Conservation (phyloP, 2,113 vertebrate genomes). For the Cinclus mexicanus region DNA sequence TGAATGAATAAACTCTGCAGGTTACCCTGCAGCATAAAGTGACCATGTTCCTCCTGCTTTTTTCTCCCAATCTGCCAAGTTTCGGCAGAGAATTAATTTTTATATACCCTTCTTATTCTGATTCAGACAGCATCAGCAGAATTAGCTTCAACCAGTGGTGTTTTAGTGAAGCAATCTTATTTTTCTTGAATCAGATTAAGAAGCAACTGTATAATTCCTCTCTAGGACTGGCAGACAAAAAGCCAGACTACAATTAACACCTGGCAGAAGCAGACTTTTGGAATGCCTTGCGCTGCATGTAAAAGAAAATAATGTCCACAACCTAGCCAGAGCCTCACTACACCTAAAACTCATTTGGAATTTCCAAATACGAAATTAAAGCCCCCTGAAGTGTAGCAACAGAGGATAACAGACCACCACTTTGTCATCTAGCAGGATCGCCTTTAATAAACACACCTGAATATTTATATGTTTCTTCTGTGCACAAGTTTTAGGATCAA, state of each 20-base stretch:
- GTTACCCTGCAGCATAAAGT: neutral
- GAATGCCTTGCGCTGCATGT: neutral
- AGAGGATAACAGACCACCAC: neutral
- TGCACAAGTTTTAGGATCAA: neutral
- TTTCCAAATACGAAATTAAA: neutral
- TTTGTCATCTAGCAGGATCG: neutral
- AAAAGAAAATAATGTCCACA: neutral
- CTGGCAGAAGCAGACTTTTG: neutral
- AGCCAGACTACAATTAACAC: neutral
- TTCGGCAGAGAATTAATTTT: neutral
- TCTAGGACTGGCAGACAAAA: neutral
- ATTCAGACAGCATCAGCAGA: neutral
- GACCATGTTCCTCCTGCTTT: neutral
- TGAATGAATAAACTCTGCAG: neutral
- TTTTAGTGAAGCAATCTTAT: neutral
- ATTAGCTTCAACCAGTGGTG: neutral
- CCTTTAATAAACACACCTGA: neutral
- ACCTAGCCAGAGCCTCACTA: neutral
- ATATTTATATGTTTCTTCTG: neutral
- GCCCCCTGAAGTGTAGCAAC: neutral
- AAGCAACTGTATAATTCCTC: accelerated
- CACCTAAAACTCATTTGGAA: neutral
- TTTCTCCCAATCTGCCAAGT: neutral
- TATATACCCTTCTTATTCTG: neutral
- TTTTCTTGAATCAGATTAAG: neutral